Conservation (phyloP, 2,113 vertebrate genomes). For the Mesembrinibis cayennensis region DNA sequence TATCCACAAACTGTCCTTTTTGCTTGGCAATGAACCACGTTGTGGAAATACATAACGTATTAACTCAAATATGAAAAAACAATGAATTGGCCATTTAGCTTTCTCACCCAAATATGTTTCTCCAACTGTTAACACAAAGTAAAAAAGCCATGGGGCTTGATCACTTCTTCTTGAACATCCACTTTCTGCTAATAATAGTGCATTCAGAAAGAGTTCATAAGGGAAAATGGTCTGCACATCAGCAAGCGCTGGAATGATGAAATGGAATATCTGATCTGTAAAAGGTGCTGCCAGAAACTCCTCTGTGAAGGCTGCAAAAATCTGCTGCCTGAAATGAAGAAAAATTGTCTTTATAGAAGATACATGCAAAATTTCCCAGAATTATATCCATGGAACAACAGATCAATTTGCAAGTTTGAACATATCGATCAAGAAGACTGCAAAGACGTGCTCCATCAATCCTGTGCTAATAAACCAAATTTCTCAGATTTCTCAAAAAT, state of each 20-base stretch:
- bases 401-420: not conserved
- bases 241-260: slow-evolving; percentile 91
- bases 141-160: slow-evolving; percentile 91
- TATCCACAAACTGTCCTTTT: not conserved
- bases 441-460: not conserved
- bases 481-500: not conserved
- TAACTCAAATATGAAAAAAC: not conserved
- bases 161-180: slow-evolving; percentile 59
- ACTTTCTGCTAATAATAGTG: slow-evolving; percentile 78
- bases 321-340: slow-evolving; percentile 82
- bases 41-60: accelerated
- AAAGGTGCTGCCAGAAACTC: slow-evolving; percentile 92
- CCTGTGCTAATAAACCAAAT: not conserved
- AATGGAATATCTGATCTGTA: slow-evolving; percentile 95
- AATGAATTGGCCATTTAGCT: not conserved
- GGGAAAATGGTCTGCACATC: slow-evolving; percentile 86
- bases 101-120: slow-evolving; percentile 87
- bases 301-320: slow-evolving; percentile 92
- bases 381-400: not conserved
- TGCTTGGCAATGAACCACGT: accelerated
- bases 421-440: not conserved
- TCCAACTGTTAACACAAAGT: slow-evolving; percentile 90
- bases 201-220: slow-evolving; percentile 90
- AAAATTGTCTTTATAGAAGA: not conserved
- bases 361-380: not conserved